A percentile compares a stretch with the other conserved stretches of the same genome.
phyloP scores from a whole-genome alignment of 1,140 invertebrate genomes.

The Scaptomyza hsui region DNA sequence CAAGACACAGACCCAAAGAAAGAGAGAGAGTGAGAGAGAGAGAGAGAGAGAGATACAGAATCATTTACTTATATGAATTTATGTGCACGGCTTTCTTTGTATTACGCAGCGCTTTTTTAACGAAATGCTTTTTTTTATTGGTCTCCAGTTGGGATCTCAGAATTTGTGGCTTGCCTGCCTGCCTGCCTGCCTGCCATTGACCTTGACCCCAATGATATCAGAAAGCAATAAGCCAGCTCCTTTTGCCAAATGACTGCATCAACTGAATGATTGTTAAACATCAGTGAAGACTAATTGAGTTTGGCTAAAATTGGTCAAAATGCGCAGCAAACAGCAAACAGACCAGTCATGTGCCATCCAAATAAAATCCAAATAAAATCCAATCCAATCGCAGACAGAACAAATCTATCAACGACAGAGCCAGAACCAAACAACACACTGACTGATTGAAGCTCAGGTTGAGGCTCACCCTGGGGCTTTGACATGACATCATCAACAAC shows the following conservation, averaged over 20 bases:
- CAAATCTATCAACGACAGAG: conserved; percentile 73
- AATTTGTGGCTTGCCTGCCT: conserved; percentile 29
- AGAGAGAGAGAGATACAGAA: conserved; percentile 1
- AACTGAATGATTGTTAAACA: conserved; percentile 36
- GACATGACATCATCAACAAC: conserved; percentile 64
- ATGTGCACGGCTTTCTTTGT: conserved; percentile 72
- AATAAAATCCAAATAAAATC: conserved; percentile 9
- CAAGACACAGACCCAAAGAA: conserved; percentile 22
- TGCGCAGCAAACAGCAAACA: conserved; percentile 54
- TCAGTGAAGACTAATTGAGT: conserved; percentile 75
- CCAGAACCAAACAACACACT: conserved; percentile 65
- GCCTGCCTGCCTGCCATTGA: conserved; percentile 32
- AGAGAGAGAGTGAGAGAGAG: background rate
- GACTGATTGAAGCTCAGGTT: conserved; percentile 28
- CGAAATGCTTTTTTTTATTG: conserved; percentile 35
- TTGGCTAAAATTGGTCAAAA: conserved; percentile 76
- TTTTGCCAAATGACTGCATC: conserved; percentile 19
- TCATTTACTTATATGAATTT: conserved; percentile 50
- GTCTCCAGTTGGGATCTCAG: conserved; percentile 20
- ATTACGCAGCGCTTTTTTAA: conserved; percentile 58
- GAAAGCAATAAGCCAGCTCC: conserved; percentile 47
- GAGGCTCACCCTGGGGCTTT: conserved; percentile 51
- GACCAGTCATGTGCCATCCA: conserved; percentile 44
- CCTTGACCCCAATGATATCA: conserved; percentile 74
- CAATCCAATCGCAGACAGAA: conserved; percentile 47